These are phyloP conservation scores for Drosophila grimshawi DNA, from an alignment of 1,140 invertebrate genomes.

Conservation along the genomic window DNA sequence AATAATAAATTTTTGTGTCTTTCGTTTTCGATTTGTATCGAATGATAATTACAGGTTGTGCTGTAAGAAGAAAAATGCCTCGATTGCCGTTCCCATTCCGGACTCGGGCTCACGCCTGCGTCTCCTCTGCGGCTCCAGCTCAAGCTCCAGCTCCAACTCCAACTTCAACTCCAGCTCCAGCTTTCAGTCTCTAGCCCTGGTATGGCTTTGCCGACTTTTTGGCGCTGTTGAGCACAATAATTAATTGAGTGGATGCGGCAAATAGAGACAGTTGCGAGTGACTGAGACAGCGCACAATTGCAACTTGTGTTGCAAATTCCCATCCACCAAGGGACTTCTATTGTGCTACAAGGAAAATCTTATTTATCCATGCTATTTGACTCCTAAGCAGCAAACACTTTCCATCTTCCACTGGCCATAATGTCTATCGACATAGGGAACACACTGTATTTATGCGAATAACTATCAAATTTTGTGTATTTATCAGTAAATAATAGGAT, in stretches of 20 bases:
- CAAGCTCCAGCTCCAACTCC: not conserved
- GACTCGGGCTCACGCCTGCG: not conserved
- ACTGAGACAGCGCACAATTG: not conserved
- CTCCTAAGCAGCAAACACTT: too few relatives aligned
- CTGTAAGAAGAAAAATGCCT: conserved; percentile 69
- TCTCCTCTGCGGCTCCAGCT: conserved; percentile 3
- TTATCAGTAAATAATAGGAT: too few relatives aligned
- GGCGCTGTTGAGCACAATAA: conserved; percentile 46
- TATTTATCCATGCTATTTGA: not conserved
- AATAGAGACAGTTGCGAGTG: conserved; percentile 18
- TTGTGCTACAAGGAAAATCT: not conserved
- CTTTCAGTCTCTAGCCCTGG: conserved; percentile 8
- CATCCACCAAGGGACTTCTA: not conserved
- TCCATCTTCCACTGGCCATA: too few relatives aligned
- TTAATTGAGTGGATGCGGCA: conserved; percentile 62
- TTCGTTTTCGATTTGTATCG: conserved; percentile 79
- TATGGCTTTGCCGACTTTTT: conserved; percentile 54
- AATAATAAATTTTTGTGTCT: conserved; percentile 80
- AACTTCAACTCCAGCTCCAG: not conserved
- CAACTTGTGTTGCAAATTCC: not conserved
- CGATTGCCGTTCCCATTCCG: conserved; percentile 29
- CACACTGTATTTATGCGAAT: too few relatives aligned
- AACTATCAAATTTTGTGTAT: too few relatives aligned
- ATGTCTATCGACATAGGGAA: too few relatives aligned
- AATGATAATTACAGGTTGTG: conserved; percentile 76